Base-by-base conservation (phyloP, 2,797 vertebrate genomes). In the Sorex maritimensis region DNA sequence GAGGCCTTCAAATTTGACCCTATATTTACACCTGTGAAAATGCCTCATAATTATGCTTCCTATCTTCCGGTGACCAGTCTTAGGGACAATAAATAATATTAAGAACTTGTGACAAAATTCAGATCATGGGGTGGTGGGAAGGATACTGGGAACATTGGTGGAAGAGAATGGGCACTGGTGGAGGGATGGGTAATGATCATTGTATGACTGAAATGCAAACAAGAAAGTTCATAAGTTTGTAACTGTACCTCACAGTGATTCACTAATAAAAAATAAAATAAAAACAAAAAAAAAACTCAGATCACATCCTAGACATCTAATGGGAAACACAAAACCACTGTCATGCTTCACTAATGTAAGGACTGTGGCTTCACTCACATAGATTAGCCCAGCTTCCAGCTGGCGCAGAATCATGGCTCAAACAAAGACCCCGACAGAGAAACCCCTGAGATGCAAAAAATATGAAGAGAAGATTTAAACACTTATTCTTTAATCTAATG, bases 291-390 rank as follows among this genome's bases (percentile, higher is more conserved):
- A 95, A 34, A 34, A 34, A 1, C 12, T 23, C 86, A 87, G 90
- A 95, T 95, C 83, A 90, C 72, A 92, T 91, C 91, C 95, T 94
- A 94, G 95, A 95, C n/a, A 80, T 71, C 65, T 96, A 96, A 96
- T 95, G 78, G 86, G 88, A 97, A 97, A 95, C 95, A 97, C 95
- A 96, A 91, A 95, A 93, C 92, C 94, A 80, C 89, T 91, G 95
- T 94, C 96, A 96, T 85, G 61, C 89, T 91, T 94, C 44, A 77
- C 92, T 92, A 89, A 94, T 93, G 77, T 28, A 49, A 92, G 67
- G 79, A 58, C 65, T 92, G 81, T 91, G 94, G 81, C 91, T 96
- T 67, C 91, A 82, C 86, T 92, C 93, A 92, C 21, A 92, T 89
- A 94, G 96, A 94, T 87, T 94, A 81, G 92, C 74, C 46, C 46